A percentile compares a stretch with the other conserved stretches of the same genome.
phyloP scores from a whole-genome alignment of 2,113 vertebrate species.

The Rhynchopsitta pachyrhyncha region DNA sequence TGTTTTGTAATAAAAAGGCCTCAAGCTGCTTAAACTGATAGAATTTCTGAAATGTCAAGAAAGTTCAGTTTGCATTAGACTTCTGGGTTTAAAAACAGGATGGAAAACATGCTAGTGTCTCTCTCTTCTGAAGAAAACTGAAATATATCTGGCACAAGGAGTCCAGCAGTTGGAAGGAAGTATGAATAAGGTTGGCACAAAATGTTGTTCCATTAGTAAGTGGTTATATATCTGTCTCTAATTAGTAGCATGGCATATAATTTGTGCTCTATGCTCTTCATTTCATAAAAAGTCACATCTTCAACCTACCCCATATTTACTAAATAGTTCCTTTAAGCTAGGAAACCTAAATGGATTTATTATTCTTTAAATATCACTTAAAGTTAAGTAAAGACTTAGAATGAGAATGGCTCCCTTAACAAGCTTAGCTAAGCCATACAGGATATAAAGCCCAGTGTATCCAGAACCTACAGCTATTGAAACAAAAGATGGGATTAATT shows the following conservation, averaged over 20 bases:
- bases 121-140: constrained; percentile 58
- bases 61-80: constrained; percentile 65
- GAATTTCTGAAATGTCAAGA: constrained; percentile 69
- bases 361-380: constrained; percentile 3
- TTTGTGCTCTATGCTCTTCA: neutral
- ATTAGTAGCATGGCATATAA: constrained; percentile 45
- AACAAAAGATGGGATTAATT: constrained; percentile 50
- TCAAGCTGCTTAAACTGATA: constrained; percentile 77
- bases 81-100: constrained; percentile 67
- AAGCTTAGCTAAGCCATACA: neutral
- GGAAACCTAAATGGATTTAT: neutral
- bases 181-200: constrained; percentile 60
- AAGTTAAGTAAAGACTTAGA: constrained; percentile 10
- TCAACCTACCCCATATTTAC: neutral
- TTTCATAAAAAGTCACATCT: constrained; percentile 23
- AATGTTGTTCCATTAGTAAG: constrained; percentile 31
- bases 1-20: constrained; percentile 67
- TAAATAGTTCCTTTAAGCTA: constrained; percentile 12
- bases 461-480: neutral
- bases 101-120: constrained; percentile 55
- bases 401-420: constrained; percentile 3
- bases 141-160: constrained; percentile 55
- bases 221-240: constrained; percentile 48
- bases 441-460: neutral
- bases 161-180: constrained; percentile 51